phyloP scores from a whole-genome alignment of 2,113 vertebrate species.

The Synodontis membranacea region DNA sequence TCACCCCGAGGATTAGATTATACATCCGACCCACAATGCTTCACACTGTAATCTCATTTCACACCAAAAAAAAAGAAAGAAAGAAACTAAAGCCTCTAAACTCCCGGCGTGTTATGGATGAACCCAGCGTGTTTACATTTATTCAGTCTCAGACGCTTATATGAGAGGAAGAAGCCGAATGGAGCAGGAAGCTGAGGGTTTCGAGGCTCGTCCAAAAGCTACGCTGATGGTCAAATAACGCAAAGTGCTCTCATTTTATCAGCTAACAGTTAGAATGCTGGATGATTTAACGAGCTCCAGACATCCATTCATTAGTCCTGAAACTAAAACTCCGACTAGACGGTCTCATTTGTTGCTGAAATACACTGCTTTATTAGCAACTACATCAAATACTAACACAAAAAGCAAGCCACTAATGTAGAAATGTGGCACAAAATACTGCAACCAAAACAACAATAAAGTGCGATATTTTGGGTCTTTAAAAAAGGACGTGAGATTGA shows the following conservation, averaged over 20 bases:
- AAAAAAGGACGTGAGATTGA: neutral
- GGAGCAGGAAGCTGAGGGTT: neutral
- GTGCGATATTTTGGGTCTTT: too few species aligned
- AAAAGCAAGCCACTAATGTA: neutral
- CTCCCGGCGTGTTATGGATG: neutral
- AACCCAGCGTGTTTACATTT: neutral
- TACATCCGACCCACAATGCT: constrained; percentile 63
- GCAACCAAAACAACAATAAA: neutral
- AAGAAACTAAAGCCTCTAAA: neutral
- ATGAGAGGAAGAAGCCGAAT: neutral
- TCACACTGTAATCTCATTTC: constrained; percentile 62
- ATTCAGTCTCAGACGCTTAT: neutral
- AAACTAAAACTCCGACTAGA: neutral
- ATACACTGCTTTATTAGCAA: neutral
- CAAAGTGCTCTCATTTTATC: neutral
- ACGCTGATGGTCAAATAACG: neutral
- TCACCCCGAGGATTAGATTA: constrained; percentile 65
- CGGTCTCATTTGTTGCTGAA: neutral
- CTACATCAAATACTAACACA: neutral
- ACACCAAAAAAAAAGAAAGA: neutral
- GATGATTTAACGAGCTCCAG: neutral
- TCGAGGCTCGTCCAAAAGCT: neutral
- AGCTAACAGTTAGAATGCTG: neutral
- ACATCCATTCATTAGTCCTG: neutral
- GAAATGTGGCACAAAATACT: neutral